phyloP scores from a whole-genome alignment of 2,797 vertebrate species.

The Diglossa cyanea region DNA sequence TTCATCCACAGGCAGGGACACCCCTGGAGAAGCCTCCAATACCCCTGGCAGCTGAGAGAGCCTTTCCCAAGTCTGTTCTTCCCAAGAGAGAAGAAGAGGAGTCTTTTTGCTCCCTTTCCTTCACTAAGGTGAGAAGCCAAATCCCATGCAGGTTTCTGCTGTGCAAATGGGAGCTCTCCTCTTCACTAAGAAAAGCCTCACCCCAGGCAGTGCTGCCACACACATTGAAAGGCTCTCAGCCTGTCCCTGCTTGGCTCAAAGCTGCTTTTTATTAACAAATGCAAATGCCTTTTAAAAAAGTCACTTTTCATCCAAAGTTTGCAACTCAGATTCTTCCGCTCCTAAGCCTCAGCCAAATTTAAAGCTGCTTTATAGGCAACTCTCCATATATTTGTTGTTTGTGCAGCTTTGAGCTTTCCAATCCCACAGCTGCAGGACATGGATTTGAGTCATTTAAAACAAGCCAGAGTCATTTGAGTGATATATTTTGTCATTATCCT shows the following conservation, averaged over 20 bases:
- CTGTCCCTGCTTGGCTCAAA: not conserved
- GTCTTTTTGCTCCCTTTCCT: not conserved
- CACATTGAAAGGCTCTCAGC: not conserved
- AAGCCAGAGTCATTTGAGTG: not conserved
- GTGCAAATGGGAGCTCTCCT: not conserved
- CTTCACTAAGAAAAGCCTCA: not conserved
- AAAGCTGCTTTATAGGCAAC: slow-evolving; percentile 48
- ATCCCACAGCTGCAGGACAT: slow-evolving; percentile 55
- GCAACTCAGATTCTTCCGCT: slow-evolving; percentile 9
- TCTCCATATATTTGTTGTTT: slow-evolving; percentile 55
- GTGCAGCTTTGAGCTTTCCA: slow-evolving; percentile 45
- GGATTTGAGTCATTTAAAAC: slow-evolving; percentile 19
- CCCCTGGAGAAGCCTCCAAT: not conserved
- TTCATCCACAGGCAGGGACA: not conserved
- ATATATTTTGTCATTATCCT: not conserved
- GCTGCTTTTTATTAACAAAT: slow-evolving; percentile 43
- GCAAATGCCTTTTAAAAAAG: not conserved
- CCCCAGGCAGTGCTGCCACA: not conserved
- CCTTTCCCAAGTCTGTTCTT: not conserved
- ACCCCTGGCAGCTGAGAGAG: not conserved
- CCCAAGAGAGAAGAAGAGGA: not conserved
- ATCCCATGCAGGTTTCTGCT: not conserved
- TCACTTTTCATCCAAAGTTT: slow-evolving; percentile 44
- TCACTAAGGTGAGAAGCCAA: not conserved
- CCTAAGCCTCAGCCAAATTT: slow-evolving; percentile 43